Base-by-base conservation (phyloP, 2,888 invertebrate species). In the Eupeodes luniger region DNA sequence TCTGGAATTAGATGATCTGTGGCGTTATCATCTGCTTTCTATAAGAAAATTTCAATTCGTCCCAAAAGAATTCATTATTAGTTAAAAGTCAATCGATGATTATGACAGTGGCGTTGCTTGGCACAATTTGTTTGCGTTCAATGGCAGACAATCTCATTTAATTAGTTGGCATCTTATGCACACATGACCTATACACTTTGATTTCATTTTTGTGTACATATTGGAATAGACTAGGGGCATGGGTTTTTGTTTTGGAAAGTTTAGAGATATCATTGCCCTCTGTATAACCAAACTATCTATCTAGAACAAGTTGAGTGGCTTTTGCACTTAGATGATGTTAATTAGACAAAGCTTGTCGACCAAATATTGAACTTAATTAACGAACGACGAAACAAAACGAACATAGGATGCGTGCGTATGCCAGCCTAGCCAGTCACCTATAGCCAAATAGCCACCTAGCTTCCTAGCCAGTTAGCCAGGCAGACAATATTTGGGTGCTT, bases 341-440 rank as follows among this genome's bases (percentile, higher is more conserved):
- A 69, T 69, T 49, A 66, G 57, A 59, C 14, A 16, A 51, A 82
- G 47, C 40, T 19, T n/a, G 27, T 66, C 64, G 10, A 57, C 51
- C 69, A 85, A 81, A 85, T 85, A 81, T 85, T 85, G 85, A 81
- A 75, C 76, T 62, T 62, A 75, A 62, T 69, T 59, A 81, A 64
- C 44, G 53, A 69, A 75, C 47, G 19, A 53, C 59, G 66, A 72
- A 57, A 57, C 11, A 34, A 34, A 61, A 61, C n/a, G 40, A 36
- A 64, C n/a, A 47, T 19, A 84, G 80, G 69, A 79, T 19, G 67
- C 75, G 74, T 36, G 19, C 19, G 19, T 19, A 19, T 19, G 36
- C 51, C 0, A 47, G 12, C 47, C 47, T 6, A 12, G 11, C 47
- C 47, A 47, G 47, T 12, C 2, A 16, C 9, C 40, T 9, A 5